phyloP scores from a whole-genome alignment of 1,140 invertebrate species.

The Drosophila pallidifrons region DNA sequence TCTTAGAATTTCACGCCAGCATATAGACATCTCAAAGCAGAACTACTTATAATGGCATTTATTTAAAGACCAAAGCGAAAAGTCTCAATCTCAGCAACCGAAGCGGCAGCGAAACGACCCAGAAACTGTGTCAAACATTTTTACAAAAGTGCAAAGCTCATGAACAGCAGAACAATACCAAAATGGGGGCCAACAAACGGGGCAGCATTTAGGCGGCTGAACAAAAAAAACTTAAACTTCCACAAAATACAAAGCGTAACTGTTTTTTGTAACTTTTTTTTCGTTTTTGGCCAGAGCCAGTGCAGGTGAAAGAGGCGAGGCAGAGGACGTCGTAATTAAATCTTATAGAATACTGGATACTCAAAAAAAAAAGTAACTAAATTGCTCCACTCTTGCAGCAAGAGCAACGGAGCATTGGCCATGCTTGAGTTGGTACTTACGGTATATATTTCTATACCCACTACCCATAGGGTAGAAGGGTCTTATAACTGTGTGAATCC shows the following conservation, averaged over 20 bases:
- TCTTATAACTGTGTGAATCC: too few species aligned
- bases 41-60: slow-evolving; percentile 71
- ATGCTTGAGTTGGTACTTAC: slow-evolving; percentile 67
- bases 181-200: slow-evolving; percentile 77
- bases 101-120: slow-evolving; percentile 37
- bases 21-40: slow-evolving; percentile 58
- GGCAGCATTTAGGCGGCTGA: slow-evolving; percentile 66
- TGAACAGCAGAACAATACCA: slow-evolving; percentile 77
- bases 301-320: slow-evolving; percentile 35
- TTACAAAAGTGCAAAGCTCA: slow-evolving; percentile 72
- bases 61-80: slow-evolving; percentile 73
- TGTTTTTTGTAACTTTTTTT: slow-evolving; percentile 44
- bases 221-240: slow-evolving; percentile 19
- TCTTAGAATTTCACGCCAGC: slow-evolving; percentile 60
- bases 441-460: slow-evolving; percentile 16
- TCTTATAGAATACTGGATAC: slow-evolving; percentile 64
- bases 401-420: slow-evolving; percentile 43
- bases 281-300: not conserved
- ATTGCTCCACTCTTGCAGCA: slow-evolving; percentile 50
- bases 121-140: slow-evolving; percentile 80
- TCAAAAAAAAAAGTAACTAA: slow-evolving; percentile 25
- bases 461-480: too few species aligned
- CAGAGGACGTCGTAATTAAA: slow-evolving; percentile 66
- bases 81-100: slow-evolving; percentile 56
- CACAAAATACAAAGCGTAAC: slow-evolving; percentile 76